Evolutionary conservation across 2,797 vertebrate genomes (phyloP).

Genomic region (Eupleurogrammus muticus): DNA sequence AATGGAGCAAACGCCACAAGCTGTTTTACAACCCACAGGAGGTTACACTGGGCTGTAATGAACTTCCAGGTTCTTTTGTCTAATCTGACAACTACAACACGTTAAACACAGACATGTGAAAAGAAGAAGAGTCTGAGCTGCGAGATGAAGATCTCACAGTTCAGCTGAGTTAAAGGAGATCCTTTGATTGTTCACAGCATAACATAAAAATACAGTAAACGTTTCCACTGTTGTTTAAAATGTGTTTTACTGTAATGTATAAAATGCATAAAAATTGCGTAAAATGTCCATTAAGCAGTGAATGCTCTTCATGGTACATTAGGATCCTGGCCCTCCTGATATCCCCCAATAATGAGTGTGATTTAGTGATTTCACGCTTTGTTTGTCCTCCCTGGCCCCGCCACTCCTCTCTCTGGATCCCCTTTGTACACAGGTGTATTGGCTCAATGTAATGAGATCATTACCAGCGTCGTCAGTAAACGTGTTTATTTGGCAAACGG

Average conservation of each 20-base stretch:
- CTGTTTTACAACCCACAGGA: constrained; percentile 57
- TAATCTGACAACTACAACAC: constrained; percentile 26
- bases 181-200: constrained; percentile 26
- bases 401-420: constrained; percentile 76
- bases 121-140: background rate
- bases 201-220: constrained; percentile 55
- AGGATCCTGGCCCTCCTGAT: constrained; percentile 80
- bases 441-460: constrained; percentile 85
- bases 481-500: constrained; percentile 81
- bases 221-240: constrained; percentile 62
- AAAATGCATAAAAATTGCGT: constrained; percentile 76
- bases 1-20: constrained; percentile 64
- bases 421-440: constrained; percentile 82
- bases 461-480: constrained; percentile 81
- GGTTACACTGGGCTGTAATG: constrained; percentile 21
- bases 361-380: constrained; percentile 88
- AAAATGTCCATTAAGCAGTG: constrained; percentile 83
- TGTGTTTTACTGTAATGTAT: constrained; percentile 72
- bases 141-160: background rate
- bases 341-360: constrained; percentile 84
- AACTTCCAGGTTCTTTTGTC: constrained; percentile 48
- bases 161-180: background rate
- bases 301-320: constrained; percentile 85
- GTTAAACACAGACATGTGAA: background rate
- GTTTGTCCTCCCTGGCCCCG: constrained; percentile 81